Conservation (phyloP, 2,797 vertebrate genomes). For the Yasuhikotakia modesta region DNA sequence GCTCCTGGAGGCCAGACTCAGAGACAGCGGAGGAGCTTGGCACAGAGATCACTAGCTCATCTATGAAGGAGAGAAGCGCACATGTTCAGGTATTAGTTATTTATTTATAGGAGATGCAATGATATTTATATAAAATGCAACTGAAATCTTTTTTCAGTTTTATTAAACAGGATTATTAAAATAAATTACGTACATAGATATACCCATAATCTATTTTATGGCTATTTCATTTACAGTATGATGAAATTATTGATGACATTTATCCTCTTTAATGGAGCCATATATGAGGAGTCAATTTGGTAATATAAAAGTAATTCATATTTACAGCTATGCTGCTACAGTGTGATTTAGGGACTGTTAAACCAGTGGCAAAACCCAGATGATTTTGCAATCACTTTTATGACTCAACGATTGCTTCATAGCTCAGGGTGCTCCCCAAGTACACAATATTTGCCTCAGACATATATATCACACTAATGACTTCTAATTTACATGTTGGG, state of each 20-base stretch:
- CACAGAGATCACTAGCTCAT: conserved; percentile 77
- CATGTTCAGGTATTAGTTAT: background rate
- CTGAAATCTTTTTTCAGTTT: background rate
- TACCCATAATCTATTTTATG: background rate
- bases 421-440: conserved; percentile 19
- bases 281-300: background rate
- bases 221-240: background rate
- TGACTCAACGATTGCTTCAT: conserved; percentile 25
- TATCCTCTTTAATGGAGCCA: background rate
- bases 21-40: conserved; percentile 74
- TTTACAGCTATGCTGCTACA: conserved; percentile 2
- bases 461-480: conserved; percentile 8
- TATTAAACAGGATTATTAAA: background rate
- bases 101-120: too few species aligned
- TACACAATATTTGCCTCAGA: background rate
- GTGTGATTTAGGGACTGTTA: conserved; percentile 4
- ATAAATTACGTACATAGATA: background rate
- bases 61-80: conserved; percentile 64
- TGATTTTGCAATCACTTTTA: conserved; percentile 13
- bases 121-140: too few species aligned
- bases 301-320: background rate
- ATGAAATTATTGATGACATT: background rate
- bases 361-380: conserved; percentile 21
- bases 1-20: conserved; percentile 70
- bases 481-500: background rate